Conservation (phyloP, 2,797 vertebrate species). For the Malurus splendens region DNA sequence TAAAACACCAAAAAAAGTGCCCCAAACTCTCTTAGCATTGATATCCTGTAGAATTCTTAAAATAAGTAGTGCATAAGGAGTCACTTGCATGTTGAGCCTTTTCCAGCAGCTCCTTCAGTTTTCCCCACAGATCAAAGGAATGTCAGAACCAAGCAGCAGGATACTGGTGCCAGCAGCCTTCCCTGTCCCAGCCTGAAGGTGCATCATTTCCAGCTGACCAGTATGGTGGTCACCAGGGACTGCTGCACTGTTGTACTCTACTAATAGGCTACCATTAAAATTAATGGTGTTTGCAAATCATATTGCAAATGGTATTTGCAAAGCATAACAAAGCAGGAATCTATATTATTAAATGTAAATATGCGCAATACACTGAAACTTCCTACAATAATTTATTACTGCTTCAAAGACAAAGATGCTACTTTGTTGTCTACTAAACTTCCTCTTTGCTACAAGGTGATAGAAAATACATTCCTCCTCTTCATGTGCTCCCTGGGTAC, state of each 20-base stretch:
- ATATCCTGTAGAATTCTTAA: not conserved
- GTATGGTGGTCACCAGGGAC: not conserved
- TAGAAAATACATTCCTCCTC: not conserved
- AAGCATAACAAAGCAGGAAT: not conserved
- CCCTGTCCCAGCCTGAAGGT: not conserved
- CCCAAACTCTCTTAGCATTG: not conserved
- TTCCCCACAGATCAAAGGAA: not conserved
- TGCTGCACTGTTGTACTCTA: not conserved
- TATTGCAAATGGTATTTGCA: too few relatives aligned
- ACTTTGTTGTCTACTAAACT: not conserved
- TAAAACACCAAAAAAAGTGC: not conserved
- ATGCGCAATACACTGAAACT: not conserved
- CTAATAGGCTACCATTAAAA: not conserved
- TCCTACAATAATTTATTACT: not conserved
- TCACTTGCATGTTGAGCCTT: fast-evolving
- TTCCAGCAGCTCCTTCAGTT: not conserved
- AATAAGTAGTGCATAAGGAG: not conserved
- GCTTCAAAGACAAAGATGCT: not conserved
- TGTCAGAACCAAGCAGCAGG: too few relatives aligned
- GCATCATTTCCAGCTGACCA: not conserved
- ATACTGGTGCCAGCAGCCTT: not conserved
- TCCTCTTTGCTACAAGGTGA: not conserved
- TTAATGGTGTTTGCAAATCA: not conserved
- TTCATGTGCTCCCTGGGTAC: not conserved
- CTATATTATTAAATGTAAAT: not conserved